Conservation (phyloP, 2,888 invertebrate species). For the Oscheius sp. region DNA sequence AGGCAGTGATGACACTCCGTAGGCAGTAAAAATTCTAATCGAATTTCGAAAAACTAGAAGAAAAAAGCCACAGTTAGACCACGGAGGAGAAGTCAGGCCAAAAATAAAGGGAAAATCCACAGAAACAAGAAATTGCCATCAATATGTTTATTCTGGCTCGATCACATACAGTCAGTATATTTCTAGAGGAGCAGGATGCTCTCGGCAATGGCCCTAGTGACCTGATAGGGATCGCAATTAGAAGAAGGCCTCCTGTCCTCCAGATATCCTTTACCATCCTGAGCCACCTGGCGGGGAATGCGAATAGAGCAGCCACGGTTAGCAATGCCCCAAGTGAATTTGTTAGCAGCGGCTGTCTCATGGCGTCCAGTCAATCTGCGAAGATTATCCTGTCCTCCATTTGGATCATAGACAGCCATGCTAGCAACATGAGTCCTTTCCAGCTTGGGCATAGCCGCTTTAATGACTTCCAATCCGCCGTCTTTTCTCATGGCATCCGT, state of each 20-base stretch:
- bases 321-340: constrained; percentile 81
- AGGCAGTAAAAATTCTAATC: too few species aligned
- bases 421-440: constrained; percentile 90
- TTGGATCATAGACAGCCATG: constrained; percentile 76
- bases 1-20: too few species aligned
- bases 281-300: constrained; percentile 68
- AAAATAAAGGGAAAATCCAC: not conserved
- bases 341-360: constrained; percentile 94
- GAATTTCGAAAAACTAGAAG: too few species aligned
- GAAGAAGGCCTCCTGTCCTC: constrained; percentile 71
- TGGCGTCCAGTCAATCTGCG: constrained; percentile 91
- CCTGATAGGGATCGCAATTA: constrained; percentile 69
- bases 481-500: constrained; percentile 85
- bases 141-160: not conserved
- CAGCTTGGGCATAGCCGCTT: constrained; percentile 78
- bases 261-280: constrained; percentile 67
- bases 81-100: too few species aligned
- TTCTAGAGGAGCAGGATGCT: constrained; percentile 46
- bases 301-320: constrained; percentile 68
- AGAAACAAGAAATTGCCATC: not conserved
- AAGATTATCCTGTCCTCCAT: constrained; percentile 94
- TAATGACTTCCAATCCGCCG: constrained; percentile 60
- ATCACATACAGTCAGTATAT: not conserved
- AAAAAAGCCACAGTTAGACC: too few species aligned
- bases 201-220: constrained; percentile 60